Percentiles rank a stretch among this genome's conserved stretches.
These are phyloP conservation scores for Hymenopus coronatus DNA, from an alignment of 2,888 invertebrate genomes.

Conservation along the genomic window DNA sequence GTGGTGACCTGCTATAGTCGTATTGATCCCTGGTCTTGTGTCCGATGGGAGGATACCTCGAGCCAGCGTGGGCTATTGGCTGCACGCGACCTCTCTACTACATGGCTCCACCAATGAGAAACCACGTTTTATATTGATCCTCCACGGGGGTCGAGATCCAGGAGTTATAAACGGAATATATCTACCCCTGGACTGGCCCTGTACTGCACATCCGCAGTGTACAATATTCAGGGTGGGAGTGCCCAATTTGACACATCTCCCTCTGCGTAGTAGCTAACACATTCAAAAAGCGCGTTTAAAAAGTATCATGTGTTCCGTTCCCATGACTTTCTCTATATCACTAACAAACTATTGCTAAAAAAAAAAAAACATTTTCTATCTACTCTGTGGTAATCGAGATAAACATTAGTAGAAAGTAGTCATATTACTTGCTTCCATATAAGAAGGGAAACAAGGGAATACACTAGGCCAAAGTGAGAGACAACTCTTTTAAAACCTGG, in stretches of 20 bases:
- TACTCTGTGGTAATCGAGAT: too few species aligned
- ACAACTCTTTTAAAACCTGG: too few species aligned
- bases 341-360: too few species aligned
- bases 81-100: conserved; percentile 4
- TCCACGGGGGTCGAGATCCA: neutral
- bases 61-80: neutral
- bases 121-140: conserved; percentile 1
- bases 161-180: neutral
- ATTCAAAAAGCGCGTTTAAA: too few species aligned
- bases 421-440: too few species aligned
- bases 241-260: neutral
- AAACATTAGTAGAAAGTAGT: too few species aligned
- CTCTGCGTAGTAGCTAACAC: too few species aligned
- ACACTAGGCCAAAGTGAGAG: too few species aligned
- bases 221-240: conserved; percentile 10
- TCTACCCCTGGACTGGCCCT: neutral
- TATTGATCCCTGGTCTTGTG: conserved; percentile 10
- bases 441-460: too few species aligned
- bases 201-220: conserved; percentile 9
- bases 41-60: neutral
- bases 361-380: too few species aligned
- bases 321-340: too few species aligned
- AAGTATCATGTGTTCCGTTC: too few species aligned
- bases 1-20: neutral
- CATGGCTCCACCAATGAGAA: neutral